Evolutionary conservation across 2,888 invertebrate species (phyloP).

Genomic region (Ophion ellenae): DNA sequence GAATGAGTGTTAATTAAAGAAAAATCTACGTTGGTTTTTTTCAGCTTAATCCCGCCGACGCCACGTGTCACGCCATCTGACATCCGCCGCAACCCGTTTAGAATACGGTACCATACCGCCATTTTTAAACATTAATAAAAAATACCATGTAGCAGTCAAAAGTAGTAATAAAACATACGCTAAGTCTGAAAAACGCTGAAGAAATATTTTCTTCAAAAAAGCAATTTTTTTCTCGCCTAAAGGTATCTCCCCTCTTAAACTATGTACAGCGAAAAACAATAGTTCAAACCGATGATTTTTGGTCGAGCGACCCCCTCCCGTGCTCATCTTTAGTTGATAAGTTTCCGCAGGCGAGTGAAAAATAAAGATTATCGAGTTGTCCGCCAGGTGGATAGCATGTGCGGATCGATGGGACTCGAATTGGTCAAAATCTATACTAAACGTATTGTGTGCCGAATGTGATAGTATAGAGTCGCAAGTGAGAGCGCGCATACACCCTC

Average conservation of each 20-base stretch:
- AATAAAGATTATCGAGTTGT: not conserved
- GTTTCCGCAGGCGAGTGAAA: not conserved
- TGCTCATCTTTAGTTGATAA: not conserved
- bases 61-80: no score
- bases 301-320: not conserved
- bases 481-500: conserved; percentile 29
- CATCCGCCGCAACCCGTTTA: no score
- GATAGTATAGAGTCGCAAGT: not conserved
- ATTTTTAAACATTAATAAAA: no score
- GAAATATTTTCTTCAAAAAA: no score
- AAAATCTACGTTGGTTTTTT: no score
- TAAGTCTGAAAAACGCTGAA: no score
- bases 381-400: conserved; percentile 18
- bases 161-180: no score
- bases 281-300: not conserved
- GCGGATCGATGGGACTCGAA: conserved; percentile 15
- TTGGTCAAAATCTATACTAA: conserved; percentile 21
- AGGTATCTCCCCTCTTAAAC: not conserved
- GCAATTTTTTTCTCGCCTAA: no score
- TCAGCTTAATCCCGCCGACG: no score
- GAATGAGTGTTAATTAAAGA: no score
- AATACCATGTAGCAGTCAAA: no score
- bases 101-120: no score
- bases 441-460: not conserved
- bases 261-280: not conserved